Conservation (phyloP, 1,140 invertebrate genomes). For the Apis florea region DNA sequence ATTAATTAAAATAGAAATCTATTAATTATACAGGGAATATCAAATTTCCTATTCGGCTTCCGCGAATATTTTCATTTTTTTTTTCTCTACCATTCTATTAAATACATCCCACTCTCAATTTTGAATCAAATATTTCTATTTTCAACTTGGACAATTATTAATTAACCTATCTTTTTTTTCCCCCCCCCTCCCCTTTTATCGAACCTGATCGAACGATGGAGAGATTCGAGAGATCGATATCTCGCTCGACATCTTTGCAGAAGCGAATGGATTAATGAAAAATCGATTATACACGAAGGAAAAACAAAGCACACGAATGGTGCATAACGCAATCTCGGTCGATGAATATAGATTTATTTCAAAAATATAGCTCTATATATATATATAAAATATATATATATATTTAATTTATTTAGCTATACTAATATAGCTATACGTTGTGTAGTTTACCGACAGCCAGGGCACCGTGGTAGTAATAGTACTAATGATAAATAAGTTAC, state of each 20-base stretch:
- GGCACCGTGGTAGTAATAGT: slow-evolving; percentile 70
- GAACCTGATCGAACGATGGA: not conserved
- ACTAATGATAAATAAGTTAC: slow-evolving; percentile 60
- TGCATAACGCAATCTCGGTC: slow-evolving; percentile 26
- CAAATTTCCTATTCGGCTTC: not conserved
- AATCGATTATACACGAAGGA: not conserved
- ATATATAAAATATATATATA: slow-evolving; percentile 8
- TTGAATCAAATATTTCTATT: not conserved
- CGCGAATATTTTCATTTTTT: no score
- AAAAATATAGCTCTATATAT: slow-evolving; percentile 24
- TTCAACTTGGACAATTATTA: no score
- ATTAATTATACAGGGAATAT: not conserved
- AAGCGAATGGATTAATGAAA: slow-evolving; percentile 13
- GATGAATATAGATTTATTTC: slow-evolving; percentile 46
- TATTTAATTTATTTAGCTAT: slow-evolving; percentile 15
- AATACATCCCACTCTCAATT: not conserved
- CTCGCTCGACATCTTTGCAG: not conserved
- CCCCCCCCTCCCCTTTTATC: no score
- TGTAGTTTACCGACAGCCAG: slow-evolving; percentile 64
- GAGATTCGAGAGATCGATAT: not conserved
- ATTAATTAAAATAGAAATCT: slow-evolving; percentile 2
- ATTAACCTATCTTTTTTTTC: not conserved
- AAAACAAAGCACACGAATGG: slow-evolving; percentile 18
- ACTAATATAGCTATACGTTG: slow-evolving; percentile 12
- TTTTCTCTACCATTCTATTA: not conserved